Evolutionary conservation across 1,140 invertebrate species (phyloP).

Genomic region (Drosophila parvula): DNA sequence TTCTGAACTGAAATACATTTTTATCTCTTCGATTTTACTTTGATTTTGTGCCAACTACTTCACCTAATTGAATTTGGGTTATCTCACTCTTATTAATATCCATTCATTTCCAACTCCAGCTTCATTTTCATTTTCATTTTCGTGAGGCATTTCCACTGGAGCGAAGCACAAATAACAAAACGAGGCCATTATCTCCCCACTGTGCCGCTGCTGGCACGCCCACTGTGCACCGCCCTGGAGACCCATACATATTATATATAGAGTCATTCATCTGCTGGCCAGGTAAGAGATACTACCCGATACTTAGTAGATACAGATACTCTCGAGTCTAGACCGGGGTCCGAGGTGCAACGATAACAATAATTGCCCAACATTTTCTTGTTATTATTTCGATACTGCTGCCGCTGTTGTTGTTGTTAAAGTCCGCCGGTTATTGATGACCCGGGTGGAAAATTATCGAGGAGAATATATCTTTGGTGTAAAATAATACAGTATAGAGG

Average conservation of each 20-base stretch:
- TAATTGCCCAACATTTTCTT: constrained; percentile 47
- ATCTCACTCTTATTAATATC: constrained; percentile 12
- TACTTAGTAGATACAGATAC: not conserved
- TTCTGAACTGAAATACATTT: not conserved
- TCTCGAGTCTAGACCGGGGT: constrained; percentile 5
- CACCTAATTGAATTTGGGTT: constrained; percentile 13
- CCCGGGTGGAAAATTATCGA: constrained; percentile 29
- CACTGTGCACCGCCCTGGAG: constrained; percentile 14
- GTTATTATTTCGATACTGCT: constrained; percentile 25
- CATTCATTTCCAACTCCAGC: not conserved
- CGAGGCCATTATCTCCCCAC: constrained; percentile 37
- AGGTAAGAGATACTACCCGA: constrained; percentile 22
- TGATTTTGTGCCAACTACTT: not conserved
- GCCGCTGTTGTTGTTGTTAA: not conserved
- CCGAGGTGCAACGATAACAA: constrained; percentile 43
- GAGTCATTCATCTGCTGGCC: constrained; percentile 27
- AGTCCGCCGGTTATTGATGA: constrained; percentile 14
- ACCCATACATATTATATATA: constrained; percentile 1
- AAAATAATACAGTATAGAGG: constrained; percentile 3
- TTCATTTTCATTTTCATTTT: constrained; percentile 10
- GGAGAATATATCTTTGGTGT: not conserved
- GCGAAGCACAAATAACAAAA: constrained; percentile 26
- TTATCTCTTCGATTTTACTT: not conserved
- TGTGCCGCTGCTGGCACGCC: constrained; percentile 33
- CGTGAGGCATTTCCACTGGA: constrained; percentile 15